Evolutionary conservation across 2,797 vertebrate genomes (phyloP), one percentile per base, ranked within the genome.

Genomic region (Serranus cabrilla): DNA sequence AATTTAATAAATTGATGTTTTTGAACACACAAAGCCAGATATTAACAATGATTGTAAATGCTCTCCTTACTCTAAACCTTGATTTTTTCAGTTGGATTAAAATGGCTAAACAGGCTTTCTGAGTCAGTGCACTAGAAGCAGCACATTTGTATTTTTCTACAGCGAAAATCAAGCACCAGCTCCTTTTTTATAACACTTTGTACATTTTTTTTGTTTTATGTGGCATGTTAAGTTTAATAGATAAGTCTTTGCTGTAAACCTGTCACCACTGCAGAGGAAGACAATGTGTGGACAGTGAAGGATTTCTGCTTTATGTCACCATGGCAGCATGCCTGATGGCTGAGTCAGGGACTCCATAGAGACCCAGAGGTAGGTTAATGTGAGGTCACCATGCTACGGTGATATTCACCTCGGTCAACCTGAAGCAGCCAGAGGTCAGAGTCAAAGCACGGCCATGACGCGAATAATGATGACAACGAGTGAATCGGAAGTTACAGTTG

Each of bases 361-460:
- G 50, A 63, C 42, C 37, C 40, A 39, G 52, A 71, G 56, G 49
- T 4, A n/a, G 73, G 75, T 83, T 81, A 74, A 87, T 69, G 45
- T 57, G 67, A 83, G 75, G 84, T 89, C 81, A 64, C 43, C 7
- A 0, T 10, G 57, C 43, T 7, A 0, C 8, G 54, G 58, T 67
- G 54, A 64, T 77, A 63, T 77, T 76, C 43, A 64, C 67, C 37
- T 43, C 3, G 25, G 60, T 59, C 57, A 62, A 18, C 46, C 27
- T 2, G 13, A 46, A 39, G 60, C 59, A 66, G 27, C 8, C 31
- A 78, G 65, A 74, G 74, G 80, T 86, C 71, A 52, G 40, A 58
- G 39, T 40, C 18, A 8, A 50, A 66, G 63, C 37, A n/a, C 0
- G 3, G 20, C 39, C n/a, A n/a, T 74, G 61, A 86, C 13, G n/a